Conservation (phyloP, 2,797 vertebrate genomes). For the Cryptoblepharus egeriae region DNA sequence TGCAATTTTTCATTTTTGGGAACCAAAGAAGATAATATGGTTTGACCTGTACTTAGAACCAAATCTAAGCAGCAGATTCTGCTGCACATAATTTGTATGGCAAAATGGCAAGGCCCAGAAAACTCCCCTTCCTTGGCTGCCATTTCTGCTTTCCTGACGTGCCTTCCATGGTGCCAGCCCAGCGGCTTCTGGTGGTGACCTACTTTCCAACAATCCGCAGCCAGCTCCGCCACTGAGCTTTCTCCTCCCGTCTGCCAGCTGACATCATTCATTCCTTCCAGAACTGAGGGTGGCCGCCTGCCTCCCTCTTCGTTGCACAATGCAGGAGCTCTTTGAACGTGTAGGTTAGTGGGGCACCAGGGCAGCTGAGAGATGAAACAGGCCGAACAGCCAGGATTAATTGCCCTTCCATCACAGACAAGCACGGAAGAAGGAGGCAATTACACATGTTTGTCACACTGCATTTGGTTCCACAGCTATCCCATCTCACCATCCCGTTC, state of each 20-base stretch:
- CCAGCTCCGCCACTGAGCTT: fast-evolving
- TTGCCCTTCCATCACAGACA: constrained; percentile 2
- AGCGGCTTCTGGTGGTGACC: constrained; percentile 66
- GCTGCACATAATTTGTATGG: background rate
- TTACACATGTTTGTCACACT: background rate
- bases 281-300: constrained; percentile 22
- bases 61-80: too few relatives aligned
- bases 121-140: constrained; percentile 41
- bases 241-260: constrained; percentile 39
- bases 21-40: too few relatives aligned
- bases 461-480: constrained; percentile 26
- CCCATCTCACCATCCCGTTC: constrained; percentile 8
- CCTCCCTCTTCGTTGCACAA: background rate
- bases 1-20: too few relatives aligned
- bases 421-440: background rate
- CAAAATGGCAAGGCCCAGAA: background rate
- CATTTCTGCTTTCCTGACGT: constrained; percentile 1
- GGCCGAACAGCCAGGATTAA: background rate
- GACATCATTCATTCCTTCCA: background rate
- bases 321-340: background rate
- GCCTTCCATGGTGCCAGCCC: constrained; percentile 45
- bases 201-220: constrained; percentile 47
- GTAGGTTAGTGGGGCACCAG: constrained; percentile 64
- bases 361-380: constrained; percentile 30
- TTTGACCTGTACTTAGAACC: too few relatives aligned